Conservation (phyloP, 2,113 vertebrate species). For the Ceratotherium simum region DNA sequence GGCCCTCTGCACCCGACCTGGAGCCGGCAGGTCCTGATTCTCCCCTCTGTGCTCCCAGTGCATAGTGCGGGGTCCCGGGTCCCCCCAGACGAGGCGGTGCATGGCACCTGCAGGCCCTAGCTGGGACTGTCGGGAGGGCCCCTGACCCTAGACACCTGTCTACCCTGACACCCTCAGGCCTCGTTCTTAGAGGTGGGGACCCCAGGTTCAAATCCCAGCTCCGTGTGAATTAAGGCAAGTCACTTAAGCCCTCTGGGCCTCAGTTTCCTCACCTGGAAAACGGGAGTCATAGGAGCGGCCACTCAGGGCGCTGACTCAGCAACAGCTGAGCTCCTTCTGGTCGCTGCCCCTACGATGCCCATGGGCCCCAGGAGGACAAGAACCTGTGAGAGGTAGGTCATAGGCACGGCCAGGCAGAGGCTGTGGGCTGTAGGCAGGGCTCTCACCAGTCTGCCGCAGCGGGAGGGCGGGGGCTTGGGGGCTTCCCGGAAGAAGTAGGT, state of each 20-base stretch:
- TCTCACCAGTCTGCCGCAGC: accelerated
- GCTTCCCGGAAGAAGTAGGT: not conserved
- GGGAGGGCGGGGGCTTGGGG: accelerated
- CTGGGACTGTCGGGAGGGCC: not conserved
- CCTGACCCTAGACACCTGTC: not conserved
- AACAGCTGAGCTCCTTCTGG: not conserved
- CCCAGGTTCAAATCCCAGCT: not conserved
- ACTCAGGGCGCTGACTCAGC: not conserved
- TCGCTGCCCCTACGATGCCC: accelerated
- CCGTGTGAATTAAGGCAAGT: accelerated
- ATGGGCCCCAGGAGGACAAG: accelerated
- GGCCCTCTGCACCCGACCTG: accelerated
- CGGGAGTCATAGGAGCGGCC: too few species aligned
- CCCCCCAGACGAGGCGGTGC: accelerated
- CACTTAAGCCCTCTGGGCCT: not conserved
- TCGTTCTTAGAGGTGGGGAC: not conserved
- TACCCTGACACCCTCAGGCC: accelerated
- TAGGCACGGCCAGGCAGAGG: not conserved
- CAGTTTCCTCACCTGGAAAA: not conserved
- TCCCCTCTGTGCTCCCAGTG: too few species aligned
- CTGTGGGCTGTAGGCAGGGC: accelerated
- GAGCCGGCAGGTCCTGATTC: accelerated
- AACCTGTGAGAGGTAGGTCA: accelerated
- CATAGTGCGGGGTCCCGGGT: not conserved
- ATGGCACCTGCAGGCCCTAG: not conserved